Evolutionary conservation across 2,888 invertebrate genomes (phyloP), one percentile per base, ranked within the genome.

Genomic region (Lissonota sp.): DNA sequence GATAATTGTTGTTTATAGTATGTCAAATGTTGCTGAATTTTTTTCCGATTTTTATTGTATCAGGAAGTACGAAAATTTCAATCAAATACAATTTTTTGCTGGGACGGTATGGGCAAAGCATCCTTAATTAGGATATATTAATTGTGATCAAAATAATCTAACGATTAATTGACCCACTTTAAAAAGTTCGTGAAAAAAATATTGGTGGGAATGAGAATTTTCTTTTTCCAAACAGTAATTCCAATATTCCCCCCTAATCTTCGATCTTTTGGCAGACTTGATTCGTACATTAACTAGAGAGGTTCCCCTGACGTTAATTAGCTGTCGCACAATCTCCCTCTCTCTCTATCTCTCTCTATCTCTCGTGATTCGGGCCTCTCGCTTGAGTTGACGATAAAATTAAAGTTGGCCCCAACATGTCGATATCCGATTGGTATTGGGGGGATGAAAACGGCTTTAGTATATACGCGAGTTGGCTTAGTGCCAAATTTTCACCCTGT

Each of bases 401-500:
- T 44, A 67, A 76, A 75, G 72, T 57, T 49, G 51, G 39, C 37
- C 40, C n/a, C 67, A 63, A 67, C 62, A 49, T 8, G 46, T 62
- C 55, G 66, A 71, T 74, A 40, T 53, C 10, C 42, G 46, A 72
- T 71, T 51, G 40, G 67, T 67, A 67, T 79, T 74, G 71, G 49
- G 71, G 49, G 49, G 14, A 62, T 60, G 14, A 16, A 12, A 70
- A 51, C 44, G 12, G 53, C 49, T 10, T 51, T 4, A 5, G 8
- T 10, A 10, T 51, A 67, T 26, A 49, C 37, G 51, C 44, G 39
- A 70, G 46, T 83, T 86, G 85, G 84, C 55, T 12, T 16, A 40
- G 6, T 6, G 71, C 84, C 82, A 85, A 84, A 55, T 78, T 64
- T 39, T 55, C 49, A 37, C 64, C 53, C 55, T 26, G 71, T 75